Percentiles rank a stretch among this genome's conserved stretches.
Evolutionary conservation across 2,113 vertebrate species (phyloP).

Genomic region (rat (Rattus norvegicus)): GRCr8 NC_086033.1:66556501-66557000

Average conservation of each 20-base stretch:
- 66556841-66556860: conserved; percentile 81
- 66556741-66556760: not conserved
- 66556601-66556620: not conserved
- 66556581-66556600: not conserved
- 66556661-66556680: not conserved
- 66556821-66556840: conserved; percentile 80
- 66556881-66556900: conserved; percentile 83
- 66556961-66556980: conserved; percentile 59
- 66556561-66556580: not conserved
- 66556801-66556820: conserved; percentile 17
- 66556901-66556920: conserved; percentile 76
- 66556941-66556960: conserved; percentile 78
- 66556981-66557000: conserved; percentile 58
- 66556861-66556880: conserved; percentile 82
- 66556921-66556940: conserved; percentile 67
- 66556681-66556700: not conserved
- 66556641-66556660: not conserved
- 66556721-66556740: not conserved
- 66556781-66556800: conserved; percentile 49
- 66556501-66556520: not conserved
- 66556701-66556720: not conserved
- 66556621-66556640: conserved; percentile 22
- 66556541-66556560: not conserved
- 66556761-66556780: conserved; percentile 74
- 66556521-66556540: not conserved